Conservation (phyloP, 1,140 invertebrate species). For the Atta colombica region DNA sequence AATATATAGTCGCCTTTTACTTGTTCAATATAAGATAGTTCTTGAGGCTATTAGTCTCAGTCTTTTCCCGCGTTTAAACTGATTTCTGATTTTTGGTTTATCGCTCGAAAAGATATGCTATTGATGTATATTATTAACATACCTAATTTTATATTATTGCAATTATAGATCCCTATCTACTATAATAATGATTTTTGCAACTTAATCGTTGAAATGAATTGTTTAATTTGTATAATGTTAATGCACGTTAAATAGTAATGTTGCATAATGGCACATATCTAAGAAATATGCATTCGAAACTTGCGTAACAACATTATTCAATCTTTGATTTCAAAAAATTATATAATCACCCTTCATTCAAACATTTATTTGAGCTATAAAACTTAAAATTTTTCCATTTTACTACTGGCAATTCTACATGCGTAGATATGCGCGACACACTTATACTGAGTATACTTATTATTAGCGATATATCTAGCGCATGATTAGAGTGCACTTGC, state of each 20-base stretch:
- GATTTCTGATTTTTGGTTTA: background rate
- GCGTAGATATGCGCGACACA: background rate
- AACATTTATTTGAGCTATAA: background rate
- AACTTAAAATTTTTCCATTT: background rate
- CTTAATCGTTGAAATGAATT: background rate
- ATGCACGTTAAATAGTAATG: too few species aligned
- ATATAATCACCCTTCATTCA: background rate
- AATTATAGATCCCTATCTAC: too few species aligned
- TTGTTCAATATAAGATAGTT: background rate
- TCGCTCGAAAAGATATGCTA: background rate
- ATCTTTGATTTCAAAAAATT: background rate
- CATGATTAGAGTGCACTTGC: conserved; percentile 8
- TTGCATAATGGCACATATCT: background rate
- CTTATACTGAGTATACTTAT: background rate
- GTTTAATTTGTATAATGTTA: background rate
- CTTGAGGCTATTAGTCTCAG: background rate
- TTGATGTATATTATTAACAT: background rate
- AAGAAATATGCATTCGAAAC: background rate
- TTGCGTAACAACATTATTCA: background rate
- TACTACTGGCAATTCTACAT: background rate
- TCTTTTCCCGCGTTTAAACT: background rate
- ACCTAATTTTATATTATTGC: background rate
- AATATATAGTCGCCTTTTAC: background rate
- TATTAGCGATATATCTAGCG: background rate
- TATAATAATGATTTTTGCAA: background rate